Percentiles rank a stretch among this genome's conserved stretches.
Evolutionary conservation across 2,888 invertebrate genomes (phyloP).

Genomic region (Idaea straminata): DNA sequence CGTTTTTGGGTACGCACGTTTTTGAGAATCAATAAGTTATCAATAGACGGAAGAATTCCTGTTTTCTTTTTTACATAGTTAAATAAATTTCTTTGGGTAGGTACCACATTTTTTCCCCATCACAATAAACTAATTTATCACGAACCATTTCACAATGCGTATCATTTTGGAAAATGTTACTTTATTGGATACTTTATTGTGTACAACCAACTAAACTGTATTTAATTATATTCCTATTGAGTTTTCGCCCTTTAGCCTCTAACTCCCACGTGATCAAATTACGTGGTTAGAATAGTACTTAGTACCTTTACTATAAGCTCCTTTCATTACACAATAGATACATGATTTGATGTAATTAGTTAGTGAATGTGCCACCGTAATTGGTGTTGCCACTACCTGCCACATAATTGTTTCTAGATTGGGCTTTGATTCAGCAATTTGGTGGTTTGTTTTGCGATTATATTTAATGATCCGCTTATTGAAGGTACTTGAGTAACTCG

Average conservation of each 20-base stretch:
- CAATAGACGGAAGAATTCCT: neutral
- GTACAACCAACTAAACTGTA: neutral
- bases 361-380: constrained; percentile 20
- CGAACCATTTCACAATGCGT: too few relatives aligned
- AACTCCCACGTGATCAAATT: constrained; percentile 19
- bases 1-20: constrained; percentile 37
- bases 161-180: too few relatives aligned
- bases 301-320: constrained; percentile 13
- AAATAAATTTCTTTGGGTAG: neutral
- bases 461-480: neutral
- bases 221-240: neutral
- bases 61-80: neutral
- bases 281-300: constrained; percentile 18
- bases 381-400: constrained; percentile 17
- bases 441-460: constrained; percentile 6
- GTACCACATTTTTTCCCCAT: neutral
- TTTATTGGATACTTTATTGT: neutral
- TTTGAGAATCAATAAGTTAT: constrained; percentile 1
- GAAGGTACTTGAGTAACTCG: too few relatives aligned
- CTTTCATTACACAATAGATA: constrained; percentile 12
- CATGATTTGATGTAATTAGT: constrained; percentile 19
- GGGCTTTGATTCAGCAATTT: constrained; percentile 25
- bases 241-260: constrained; percentile 8
- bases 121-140: too few relatives aligned
- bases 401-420: constrained; percentile 27